Percentiles rank a stretch among this genome's conserved stretches.
These are phyloP conservation scores for Exephanes ischioxanthus DNA, from an alignment of 2,888 invertebrate genomes.

Conservation along the genomic window DNA sequence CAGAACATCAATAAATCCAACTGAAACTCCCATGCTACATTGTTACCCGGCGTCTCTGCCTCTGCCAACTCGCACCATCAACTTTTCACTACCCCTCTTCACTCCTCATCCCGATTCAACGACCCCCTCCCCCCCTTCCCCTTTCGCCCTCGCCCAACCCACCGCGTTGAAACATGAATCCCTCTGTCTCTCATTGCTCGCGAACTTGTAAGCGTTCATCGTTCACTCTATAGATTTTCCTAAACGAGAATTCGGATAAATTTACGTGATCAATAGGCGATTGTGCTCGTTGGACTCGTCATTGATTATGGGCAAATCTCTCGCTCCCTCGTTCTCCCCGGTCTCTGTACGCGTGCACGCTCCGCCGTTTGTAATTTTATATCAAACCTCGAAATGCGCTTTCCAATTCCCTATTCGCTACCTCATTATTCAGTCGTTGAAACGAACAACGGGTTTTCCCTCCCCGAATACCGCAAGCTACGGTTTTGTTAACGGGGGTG, in stretches of 20 bases:
- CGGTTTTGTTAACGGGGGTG: conserved; percentile 1
- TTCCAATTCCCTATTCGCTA: conserved; percentile 3
- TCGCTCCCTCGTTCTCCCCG: not conserved
- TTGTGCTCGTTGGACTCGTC: conserved; percentile 54
- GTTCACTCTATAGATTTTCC: conserved; percentile 46
- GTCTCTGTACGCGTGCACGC: not conserved
- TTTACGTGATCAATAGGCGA: conserved; percentile 60
- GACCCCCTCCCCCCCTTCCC: not conserved
- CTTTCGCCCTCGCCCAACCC: not conserved
- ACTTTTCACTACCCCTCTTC: conserved; percentile 32
- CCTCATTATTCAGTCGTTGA: conserved; percentile 17
- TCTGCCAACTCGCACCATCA: conserved; percentile 1
- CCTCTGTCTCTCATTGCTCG: not conserved
- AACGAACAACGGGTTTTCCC: conserved; percentile 1
- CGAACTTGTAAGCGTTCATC: conserved; percentile 59
- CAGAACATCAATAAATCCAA: conserved; percentile 66
- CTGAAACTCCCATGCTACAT: conserved; percentile 56
- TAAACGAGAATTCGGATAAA: conserved; percentile 51
- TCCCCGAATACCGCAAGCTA: not conserved
- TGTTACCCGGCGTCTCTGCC: conserved; percentile 20
- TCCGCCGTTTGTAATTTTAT: conserved; percentile 40
- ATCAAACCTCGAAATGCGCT: conserved; percentile 43
- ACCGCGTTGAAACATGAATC: conserved; percentile 18
- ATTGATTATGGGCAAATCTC: conserved; percentile 17
- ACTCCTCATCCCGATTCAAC: conserved; percentile 15